Conservation (phyloP, 2,113 vertebrate species). For the Andinoacara biseriatus region DNA sequence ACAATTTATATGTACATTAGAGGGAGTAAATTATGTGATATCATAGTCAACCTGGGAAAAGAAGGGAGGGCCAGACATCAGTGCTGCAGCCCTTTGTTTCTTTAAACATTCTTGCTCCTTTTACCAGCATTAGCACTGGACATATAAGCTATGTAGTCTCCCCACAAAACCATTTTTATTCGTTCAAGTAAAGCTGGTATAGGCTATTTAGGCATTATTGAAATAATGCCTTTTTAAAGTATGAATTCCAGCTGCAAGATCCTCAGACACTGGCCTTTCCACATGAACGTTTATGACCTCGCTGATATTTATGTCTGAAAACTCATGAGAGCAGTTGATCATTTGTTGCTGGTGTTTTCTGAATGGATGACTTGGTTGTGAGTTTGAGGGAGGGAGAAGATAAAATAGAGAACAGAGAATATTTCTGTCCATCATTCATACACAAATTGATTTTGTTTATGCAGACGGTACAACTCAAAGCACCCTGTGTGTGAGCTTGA, state of each 20-base stretch:
- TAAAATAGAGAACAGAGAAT: conserved; percentile 42
- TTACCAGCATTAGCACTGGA: conserved; percentile 35
- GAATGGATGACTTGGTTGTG: conserved; percentile 41
- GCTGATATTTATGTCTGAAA: conserved; percentile 63
- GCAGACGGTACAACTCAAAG: conserved; percentile 7
- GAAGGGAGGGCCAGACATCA: background rate
- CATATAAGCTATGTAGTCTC: conserved; percentile 24
- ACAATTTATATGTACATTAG: conserved; percentile 61
- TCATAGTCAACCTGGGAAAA: conserved; percentile 31
- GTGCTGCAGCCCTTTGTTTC: conserved; percentile 22
- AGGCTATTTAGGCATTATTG: conserved; percentile 34
- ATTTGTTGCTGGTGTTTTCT: conserved; percentile 61
- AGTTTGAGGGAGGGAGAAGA: conserved; percentile 18
- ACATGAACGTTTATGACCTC: conserved; percentile 62
- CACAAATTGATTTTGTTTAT: conserved; percentile 44
- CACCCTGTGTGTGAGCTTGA: background rate
- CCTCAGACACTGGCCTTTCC: conserved; percentile 55
- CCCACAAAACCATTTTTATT: conserved; percentile 41
- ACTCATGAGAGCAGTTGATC: conserved; percentile 53
- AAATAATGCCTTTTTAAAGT: conserved; percentile 32
- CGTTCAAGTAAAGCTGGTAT: conserved; percentile 31
- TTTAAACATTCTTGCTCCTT: conserved; percentile 48
- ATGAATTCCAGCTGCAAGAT: conserved; percentile 39
- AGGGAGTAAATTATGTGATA: conserved; percentile 40
- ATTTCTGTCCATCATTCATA: conserved; percentile 41